Evolutionary conservation across 2,888 invertebrate species (phyloP), one percentile per base, ranked within the genome.

Genomic region (Scaptodrosophila latifasciaeformis): DNA sequence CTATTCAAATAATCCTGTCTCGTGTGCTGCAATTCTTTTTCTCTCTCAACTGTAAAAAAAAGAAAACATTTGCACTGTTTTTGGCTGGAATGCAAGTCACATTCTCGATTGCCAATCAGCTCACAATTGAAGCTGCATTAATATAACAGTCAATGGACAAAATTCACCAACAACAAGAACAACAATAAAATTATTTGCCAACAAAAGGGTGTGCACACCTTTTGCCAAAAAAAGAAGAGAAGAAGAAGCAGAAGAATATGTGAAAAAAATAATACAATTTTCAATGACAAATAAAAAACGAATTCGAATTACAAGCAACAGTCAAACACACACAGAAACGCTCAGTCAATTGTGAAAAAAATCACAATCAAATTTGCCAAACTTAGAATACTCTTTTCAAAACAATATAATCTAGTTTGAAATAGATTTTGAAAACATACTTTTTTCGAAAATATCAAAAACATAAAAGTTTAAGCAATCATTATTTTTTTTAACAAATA

Each of bases 101-200:
- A 75, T 80, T 77, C 75, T 68, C 81, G 81, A 75, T 80, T 77
- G 75, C 75, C 75, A 75, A 75, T 75, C 75, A 75, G 78, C 78
- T 75, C 62, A 74, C 75, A 75, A 75, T 80, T 77, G 78, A 75
- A 60, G 78, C 75, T 68, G 81, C 81, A 80, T 80, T 80, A 80
- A 80, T 80, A 74, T 59, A 67, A 62, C 62, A 65, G 68, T 67
- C 69, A 62, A 68, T 10, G 15, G 7, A 17, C 10, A 19, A 21
- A 18, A 40, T 10, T 19, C 40, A 40, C 40, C 19, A 10, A 40
- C 40, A 18, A 45, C 27, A 45, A 30, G 67, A 61, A 56, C 46
- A 48, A n/a, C n/a, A n/a, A n/a, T 43, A 60, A 47, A 29, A 18
- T 2, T 15, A 47, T 37, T 49, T 54, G 65, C 39, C 55, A 61